Evolutionary conservation across 2,113 vertebrate species (phyloP).

Genomic region (Eurystomus gularis): DNA sequence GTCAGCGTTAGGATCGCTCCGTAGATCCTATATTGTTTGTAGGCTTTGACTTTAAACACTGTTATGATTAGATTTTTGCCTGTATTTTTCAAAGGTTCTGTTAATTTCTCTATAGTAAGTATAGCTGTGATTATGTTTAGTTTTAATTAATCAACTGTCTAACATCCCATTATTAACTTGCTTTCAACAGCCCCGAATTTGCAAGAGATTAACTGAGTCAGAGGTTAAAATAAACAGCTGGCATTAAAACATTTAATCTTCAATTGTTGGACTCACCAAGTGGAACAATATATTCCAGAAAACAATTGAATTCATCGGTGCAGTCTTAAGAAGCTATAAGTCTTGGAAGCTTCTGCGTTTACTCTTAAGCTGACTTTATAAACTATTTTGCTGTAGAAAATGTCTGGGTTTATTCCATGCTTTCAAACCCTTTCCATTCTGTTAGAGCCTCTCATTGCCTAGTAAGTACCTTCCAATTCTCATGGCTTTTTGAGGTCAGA

Average conservation of each 20-base stretch:
- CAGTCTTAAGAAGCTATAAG: not conserved
- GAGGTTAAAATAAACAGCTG: conserved; percentile 66
- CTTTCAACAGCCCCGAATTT: conserved; percentile 64
- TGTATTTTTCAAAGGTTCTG: conserved; percentile 10
- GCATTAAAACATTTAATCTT: conserved; percentile 62
- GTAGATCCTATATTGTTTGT: not conserved
- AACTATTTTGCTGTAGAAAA: not conserved
- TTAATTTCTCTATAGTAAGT: conserved; percentile 19
- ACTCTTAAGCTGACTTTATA: not conserved
- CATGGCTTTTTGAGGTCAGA: not conserved
- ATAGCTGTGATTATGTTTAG: conserved; percentile 50
- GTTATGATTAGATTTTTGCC: not conserved
- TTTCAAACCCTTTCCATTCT: not conserved
- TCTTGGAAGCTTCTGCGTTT: conserved; percentile 1
- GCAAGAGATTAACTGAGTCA: conserved; percentile 70
- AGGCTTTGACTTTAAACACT: not conserved
- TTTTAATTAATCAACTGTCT: conserved; percentile 61
- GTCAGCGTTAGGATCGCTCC: accelerated
- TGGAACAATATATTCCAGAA: conserved; percentile 47
- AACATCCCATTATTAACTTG: conserved; percentile 67
- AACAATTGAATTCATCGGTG: conserved; percentile 16
- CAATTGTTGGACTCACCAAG: conserved; percentile 28
- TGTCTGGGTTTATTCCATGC: not conserved
- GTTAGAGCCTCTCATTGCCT: not conserved
- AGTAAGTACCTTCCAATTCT: not conserved